Percentiles rank a stretch among this genome's conserved stretches.
phyloP scores from a whole-genome alignment of 2,113 vertebrate genomes.

The Rhipidura dahli region DNA sequence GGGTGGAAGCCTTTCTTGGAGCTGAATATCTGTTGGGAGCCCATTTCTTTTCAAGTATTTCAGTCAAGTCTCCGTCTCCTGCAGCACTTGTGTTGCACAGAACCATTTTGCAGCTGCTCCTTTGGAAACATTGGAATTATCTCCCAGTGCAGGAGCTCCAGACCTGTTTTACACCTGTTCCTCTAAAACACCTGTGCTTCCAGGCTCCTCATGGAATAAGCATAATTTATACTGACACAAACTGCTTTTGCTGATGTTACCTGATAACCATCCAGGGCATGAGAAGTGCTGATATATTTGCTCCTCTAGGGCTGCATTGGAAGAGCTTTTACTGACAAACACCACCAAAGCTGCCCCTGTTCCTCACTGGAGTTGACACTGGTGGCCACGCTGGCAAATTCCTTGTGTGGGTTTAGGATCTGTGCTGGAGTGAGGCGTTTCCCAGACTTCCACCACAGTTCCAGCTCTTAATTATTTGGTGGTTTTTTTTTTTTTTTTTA shows the following conservation, averaged over 20 bases:
- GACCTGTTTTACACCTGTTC: neutral
- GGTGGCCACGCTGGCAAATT: neutral
- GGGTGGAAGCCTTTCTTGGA: neutral
- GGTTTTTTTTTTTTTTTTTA: neutral
- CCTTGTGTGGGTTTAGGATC: neutral
- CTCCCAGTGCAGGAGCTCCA: neutral
- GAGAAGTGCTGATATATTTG: neutral
- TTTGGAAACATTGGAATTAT: neutral
- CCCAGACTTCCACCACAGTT: neutral
- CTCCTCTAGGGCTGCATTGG: neutral
- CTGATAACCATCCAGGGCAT: neutral
- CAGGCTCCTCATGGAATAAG: neutral
- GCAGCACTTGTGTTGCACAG: neutral
- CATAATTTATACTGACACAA: neutral
- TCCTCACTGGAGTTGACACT: neutral
- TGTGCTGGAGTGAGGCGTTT: neutral
- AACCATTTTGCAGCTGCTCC: neutral
- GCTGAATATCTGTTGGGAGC: neutral
- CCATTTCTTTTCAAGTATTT: neutral
- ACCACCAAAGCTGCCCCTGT: neutral
- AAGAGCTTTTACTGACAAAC: neutral
- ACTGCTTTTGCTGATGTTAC: neutral
- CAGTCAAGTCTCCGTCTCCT: neutral
- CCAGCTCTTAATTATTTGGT: neutral
- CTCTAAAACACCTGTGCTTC: neutral